Evolutionary conservation across 2,113 vertebrate genomes (phyloP), one percentile per base, ranked within the genome.

Genomic region (Calidris pygmaea): DNA sequence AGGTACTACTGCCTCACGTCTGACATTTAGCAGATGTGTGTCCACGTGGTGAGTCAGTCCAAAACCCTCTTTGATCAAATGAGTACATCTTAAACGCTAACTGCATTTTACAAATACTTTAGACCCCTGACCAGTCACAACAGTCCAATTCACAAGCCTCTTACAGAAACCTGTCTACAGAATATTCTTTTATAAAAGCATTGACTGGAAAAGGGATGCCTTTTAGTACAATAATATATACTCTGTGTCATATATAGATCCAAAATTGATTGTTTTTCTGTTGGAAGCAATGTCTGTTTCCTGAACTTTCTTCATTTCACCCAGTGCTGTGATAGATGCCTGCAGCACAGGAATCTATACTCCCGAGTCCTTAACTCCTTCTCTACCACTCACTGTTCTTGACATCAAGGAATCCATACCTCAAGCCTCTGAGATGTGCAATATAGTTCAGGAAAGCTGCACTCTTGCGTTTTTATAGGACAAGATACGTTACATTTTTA

Each of bases 21-120:
- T 93, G 87, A 94, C 52, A 88, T 94, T 90, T 93, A 82, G 95
- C 92, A 95, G 92, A 92, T 91, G 87, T 37, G 34, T 13, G 34
- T 87, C 86, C 55, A 5, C 55, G 47, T 37, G 55, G 78, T 48
- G 55, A 97, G 85, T 73, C 89, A 84, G 62, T 48, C 47, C 9
- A 6, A 62, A 85, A 96, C 73, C 78, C 70, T 60, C 76, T 93
- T 89, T 90, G 89, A 91, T 92, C 93, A 90, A 85, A 87, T 17
- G 7, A 62, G 18, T 8, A 55, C 27, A 67, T 39, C 60, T 92
- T 80, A 96, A 96, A 87, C 45, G 65, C 62, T 48, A 67, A 50
- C 79, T 89, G 45, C 63, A 37, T 88, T 86, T 97, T 79, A 75
- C 52, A 87, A 91, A 58, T 58, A 45, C 48, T 85, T 94, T 29